These are phyloP conservation scores for Takifugu ocellatus DNA, from an alignment of 2,797 vertebrate genomes.

Conservation along the genomic window DNA sequence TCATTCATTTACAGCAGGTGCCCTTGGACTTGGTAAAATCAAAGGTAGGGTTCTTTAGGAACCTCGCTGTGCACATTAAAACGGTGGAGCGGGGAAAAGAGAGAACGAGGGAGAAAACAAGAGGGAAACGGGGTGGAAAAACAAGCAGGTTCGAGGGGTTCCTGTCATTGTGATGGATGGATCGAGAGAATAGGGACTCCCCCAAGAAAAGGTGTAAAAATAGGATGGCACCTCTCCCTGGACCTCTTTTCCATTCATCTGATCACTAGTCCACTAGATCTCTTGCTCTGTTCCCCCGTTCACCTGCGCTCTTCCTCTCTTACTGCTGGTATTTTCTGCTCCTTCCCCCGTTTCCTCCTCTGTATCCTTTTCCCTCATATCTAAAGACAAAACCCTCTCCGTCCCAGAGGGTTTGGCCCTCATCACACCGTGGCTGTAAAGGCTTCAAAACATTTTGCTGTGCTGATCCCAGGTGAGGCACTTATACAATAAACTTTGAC, in stretches of 20 bases:
- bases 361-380: conserved; percentile 29
- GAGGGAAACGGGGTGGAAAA: conserved; percentile 3
- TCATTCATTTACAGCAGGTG: conserved; percentile 35
- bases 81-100: conserved; percentile 13
- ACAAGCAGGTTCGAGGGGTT: conserved; percentile 52
- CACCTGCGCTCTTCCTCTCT: conserved; percentile 42
- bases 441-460: conserved; percentile 23
- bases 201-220: conserved; percentile 70
- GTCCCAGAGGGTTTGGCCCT: conserved; percentile 42
- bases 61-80: background rate
- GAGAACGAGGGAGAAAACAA: background rate
- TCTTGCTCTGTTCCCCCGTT: conserved; percentile 14
- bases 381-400: conserved; percentile 40
- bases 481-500: conserved; percentile 39
- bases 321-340: conserved; percentile 15
- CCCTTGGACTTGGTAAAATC: conserved; percentile 22
- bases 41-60: conserved; percentile 2
- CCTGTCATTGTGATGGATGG: conserved; percentile 72
- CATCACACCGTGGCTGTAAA: conserved; percentile 33
- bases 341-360: conserved; percentile 25
- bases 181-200: conserved; percentile 57
- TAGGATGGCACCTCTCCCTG: conserved; percentile 63
- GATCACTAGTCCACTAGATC: conserved; percentile 46
- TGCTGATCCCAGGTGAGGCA: conserved; percentile 50
- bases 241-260: conserved; percentile 59